Evolutionary conservation across 2,113 vertebrate genomes (phyloP).

Genomic region (Paraplagusia blochii): DNA sequence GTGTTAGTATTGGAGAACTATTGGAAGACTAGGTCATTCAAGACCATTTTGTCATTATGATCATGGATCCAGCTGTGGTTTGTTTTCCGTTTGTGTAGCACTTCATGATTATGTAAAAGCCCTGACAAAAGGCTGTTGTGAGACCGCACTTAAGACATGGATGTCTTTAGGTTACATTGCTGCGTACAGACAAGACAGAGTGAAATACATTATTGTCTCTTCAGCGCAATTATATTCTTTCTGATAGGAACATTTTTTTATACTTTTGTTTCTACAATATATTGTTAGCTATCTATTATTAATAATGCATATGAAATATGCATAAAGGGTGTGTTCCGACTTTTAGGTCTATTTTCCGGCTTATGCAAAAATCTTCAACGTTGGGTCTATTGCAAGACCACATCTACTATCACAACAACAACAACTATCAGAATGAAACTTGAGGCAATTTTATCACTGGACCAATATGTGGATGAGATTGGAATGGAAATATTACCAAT

Average conservation of each 20-base stretch:
- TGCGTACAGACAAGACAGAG: not conserved
- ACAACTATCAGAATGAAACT: too few relatives aligned
- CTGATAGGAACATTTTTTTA: not conserved
- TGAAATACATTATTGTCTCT: not conserved
- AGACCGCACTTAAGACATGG: conserved; percentile 17
- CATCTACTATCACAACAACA: too few relatives aligned
- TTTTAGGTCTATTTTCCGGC: too few relatives aligned
- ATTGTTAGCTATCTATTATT: too few relatives aligned
- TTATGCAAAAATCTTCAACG: too few relatives aligned
- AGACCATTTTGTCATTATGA: not conserved
- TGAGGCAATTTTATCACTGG: too few relatives aligned
- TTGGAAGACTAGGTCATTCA: not conserved
- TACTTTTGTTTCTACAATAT: not conserved
- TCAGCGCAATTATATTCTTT: not conserved
- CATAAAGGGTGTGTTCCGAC: too few relatives aligned
- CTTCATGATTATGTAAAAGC: conserved; percentile 42
- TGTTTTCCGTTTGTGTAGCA: conserved; percentile 7
- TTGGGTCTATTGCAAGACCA: too few relatives aligned
- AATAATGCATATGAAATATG: too few relatives aligned
- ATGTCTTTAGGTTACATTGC: not conserved
- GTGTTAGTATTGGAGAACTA: too few relatives aligned
- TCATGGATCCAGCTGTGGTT: conserved; percentile 2
- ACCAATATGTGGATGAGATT: too few relatives aligned
- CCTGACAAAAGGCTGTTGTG: conserved; percentile 10
- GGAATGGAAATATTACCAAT: too few relatives aligned